phyloP scores from a whole-genome alignment of 2,113 vertebrate genomes.

The Corythornis madagascariensis region DNA sequence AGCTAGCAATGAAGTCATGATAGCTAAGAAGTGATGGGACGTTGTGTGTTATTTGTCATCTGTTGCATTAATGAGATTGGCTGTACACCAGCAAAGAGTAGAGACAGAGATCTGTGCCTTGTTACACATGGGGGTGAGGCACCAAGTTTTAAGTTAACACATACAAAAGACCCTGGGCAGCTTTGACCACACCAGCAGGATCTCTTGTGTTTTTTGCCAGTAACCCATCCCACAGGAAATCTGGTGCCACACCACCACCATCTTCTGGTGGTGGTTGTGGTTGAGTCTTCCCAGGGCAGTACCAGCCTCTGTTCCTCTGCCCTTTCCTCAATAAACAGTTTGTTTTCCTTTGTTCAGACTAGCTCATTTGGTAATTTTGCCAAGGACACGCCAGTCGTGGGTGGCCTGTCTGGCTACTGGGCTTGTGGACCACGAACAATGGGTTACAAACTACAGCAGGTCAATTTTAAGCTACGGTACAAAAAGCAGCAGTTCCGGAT shows the following conservation, averaged over 20 bases:
- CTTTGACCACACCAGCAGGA: rapidly evolving
- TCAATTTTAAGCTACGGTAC: not conserved
- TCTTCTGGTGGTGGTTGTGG: not conserved
- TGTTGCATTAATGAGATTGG: rapidly evolving
- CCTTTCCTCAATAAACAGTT: not conserved
- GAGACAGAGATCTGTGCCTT: not conserved
- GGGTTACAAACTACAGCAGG: not conserved
- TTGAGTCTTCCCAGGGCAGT: not conserved
- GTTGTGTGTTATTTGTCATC: not conserved
- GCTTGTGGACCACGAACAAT: not conserved
- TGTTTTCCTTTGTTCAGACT: not conserved
- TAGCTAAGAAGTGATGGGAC: not conserved
- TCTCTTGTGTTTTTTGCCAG: not conserved
- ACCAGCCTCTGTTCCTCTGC: not conserved
- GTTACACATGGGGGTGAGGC: not conserved
- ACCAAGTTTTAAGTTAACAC: not conserved
- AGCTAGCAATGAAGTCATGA: not conserved
- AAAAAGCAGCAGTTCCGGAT: rapidly evolving
- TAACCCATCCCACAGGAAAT: rapidly evolving
- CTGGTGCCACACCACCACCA: not conserved
- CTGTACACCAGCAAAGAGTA: too few species aligned
- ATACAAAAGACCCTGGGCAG: not conserved
- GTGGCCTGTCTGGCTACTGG: not conserved
- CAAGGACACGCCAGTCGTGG: too few species aligned
- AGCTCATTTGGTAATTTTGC: not conserved